Base-by-base conservation (phyloP, 2,797 vertebrate species). In the Scomberomorus guttatus region DNA sequence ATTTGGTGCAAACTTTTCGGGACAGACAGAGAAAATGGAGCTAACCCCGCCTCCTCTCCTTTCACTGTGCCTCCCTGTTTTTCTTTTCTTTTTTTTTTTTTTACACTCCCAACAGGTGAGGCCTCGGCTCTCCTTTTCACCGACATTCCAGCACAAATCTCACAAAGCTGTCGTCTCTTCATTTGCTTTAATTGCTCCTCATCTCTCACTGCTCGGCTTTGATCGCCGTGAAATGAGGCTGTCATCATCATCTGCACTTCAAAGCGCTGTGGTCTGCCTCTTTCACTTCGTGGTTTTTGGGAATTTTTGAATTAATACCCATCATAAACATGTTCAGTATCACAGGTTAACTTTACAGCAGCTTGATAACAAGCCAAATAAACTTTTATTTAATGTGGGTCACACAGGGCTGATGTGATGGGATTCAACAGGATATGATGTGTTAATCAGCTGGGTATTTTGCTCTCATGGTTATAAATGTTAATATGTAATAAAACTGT, bases 31-130 rank as follows among this genome's bases (percentile, higher is more conserved):
- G 68, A 88, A 93, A 93, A 93, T 83, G 89, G 87, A 84, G 83
- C 85, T 77, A 77, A 65, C 85, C 74, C 89, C 93, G 87, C 93
- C 92, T 67, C 57, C 79, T 71, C 44, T 39, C 14, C 81, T 84
- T 69, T 76, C 68, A 59, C 79, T 34, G 79, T 37, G 27, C 89
- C 87, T 84, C 80, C 78, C 84, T 60, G 61, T 56, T 50, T 80
- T n/a, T n/a, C n/a, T n/a, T n/a, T n/a, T n/a, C n/a, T n/a, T n/a
- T n/a, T n/a, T n/a, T n/a, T n/a, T n/a, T n/a, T n/a, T n/a, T n/a
- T 29, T 22, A 44, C 87, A 72, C 83, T 72, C 72, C 83, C 64
- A 70, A 69, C 90, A 93, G 94, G 93, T 93, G 87, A 94, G 91
- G 86, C 89, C 60, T 37, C 34, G 13, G 22, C 72, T 67, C 78